Base-by-base conservation (phyloP, 2,888 invertebrate species). In the Acrobasis suavella region DNA sequence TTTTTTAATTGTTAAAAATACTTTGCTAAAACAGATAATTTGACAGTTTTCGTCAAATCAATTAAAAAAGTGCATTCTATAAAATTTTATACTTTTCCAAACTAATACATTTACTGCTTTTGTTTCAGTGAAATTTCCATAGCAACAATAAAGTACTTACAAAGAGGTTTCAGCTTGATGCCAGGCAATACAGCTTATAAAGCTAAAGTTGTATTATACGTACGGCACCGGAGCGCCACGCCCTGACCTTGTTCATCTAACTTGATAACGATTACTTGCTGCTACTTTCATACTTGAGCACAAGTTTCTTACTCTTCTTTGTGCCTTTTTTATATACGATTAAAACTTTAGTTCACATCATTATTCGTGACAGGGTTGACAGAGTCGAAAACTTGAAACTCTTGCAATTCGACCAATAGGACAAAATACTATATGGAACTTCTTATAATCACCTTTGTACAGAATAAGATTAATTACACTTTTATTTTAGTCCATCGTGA, bases 241-340 rank as follows among this genome's bases (percentile, higher is more conserved):
- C 56, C 56, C 56, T 42, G 39, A 56, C 42, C 56, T 56, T 42
- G 56, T 56, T 56, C 55, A 42, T 56, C 17, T 46, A n/a, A 5
- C 46, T 46, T 14, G 14, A 46, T 46, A 56, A 56, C 42, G 56
- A 56, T 42, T 55, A 55, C 15, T 42, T 55, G n/a, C 9, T 15
- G n/a, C 15, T 42, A 56, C 39, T 39, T 56, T 56, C 42, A 3
- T 32, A 32, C 3, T 22, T 22, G 22, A 32, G 0, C 32, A 32
- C 32, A 32, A 32, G 2, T 22, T 22, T 22, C 22, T 22, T 22
- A 32, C 32, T 32, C 32, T 0, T 7, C 32, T 32, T 32, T 32
- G 32, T 32, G 5, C 8, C 7, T 32, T 32, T 7, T 32, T 32
- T 32, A 32, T 32, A 8, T 7, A 32, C 32, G 8, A 32, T 6